Evolutionary conservation across 92 coral and sea anemone genomes (phyloP).

Genomic region (Ricordea florida): DNA sequence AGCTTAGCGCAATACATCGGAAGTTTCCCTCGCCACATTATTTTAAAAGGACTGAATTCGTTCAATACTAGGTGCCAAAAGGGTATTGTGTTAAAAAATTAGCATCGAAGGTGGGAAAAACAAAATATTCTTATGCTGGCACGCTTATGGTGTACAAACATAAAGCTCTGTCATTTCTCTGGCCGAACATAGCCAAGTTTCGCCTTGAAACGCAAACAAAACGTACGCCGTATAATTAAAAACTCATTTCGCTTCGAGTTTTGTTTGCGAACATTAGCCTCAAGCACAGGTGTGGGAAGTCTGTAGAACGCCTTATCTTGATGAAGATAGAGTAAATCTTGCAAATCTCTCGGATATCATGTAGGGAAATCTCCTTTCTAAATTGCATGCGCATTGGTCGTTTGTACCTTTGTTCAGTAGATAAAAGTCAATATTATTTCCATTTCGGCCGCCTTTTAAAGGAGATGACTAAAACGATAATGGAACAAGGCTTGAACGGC

Average conservation of each 20-base stretch:
- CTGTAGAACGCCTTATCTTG: slow-evolving; percentile 23
- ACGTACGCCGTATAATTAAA: slow-evolving; percentile 24
- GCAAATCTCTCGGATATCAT: slow-evolving; percentile 27
- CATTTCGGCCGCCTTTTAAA: background rate
- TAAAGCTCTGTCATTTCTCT: background rate
- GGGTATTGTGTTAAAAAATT: slow-evolving; percentile 10
- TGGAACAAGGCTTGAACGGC: background rate
- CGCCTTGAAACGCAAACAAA: slow-evolving; percentile 12
- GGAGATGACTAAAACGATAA: slow-evolving; percentile 9
- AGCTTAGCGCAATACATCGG: slow-evolving; percentile 32
- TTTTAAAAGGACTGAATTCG: slow-evolving; percentile 4
- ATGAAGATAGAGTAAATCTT: slow-evolving; percentile 26
- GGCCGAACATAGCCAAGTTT: background rate
- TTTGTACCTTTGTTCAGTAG: slow-evolving; percentile 5
- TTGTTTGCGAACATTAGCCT: slow-evolving; percentile 40
- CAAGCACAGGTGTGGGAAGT: slow-evolving; percentile 40
- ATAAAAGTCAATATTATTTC: slow-evolving; percentile 4
- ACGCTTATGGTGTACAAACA: background rate
- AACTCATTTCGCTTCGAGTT: slow-evolving; percentile 35
- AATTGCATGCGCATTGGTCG: slow-evolving; percentile 35
- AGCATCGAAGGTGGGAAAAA: background rate
- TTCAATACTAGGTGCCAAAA: slow-evolving; percentile 22
- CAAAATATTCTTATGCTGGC: background rate
- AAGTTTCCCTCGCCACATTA: slow-evolving; percentile 16
- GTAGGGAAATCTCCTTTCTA: slow-evolving; percentile 8